phyloP scores from a whole-genome alignment of 1,140 invertebrate species.

The Tetranychus urticae region DNA sequence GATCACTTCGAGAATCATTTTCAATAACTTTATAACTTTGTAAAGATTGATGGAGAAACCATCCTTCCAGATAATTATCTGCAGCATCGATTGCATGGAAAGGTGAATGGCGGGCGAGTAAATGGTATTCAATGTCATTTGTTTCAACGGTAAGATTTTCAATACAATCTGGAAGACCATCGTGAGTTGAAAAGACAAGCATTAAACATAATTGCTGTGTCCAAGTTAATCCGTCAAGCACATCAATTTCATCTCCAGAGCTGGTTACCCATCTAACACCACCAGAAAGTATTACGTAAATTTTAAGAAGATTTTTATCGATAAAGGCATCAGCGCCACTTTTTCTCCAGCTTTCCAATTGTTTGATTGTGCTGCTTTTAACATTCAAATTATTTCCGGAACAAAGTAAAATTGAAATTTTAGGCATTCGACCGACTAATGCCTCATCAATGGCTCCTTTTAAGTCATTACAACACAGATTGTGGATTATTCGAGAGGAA shows the following conservation, averaged over 20 bases:
- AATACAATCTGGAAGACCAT: neutral
- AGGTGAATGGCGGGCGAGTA: constrained; percentile 3
- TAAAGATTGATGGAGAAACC: constrained; percentile 9
- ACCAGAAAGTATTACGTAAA: constrained; percentile 8
- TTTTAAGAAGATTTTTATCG: constrained; percentile 5
- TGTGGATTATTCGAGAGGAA: constrained; percentile 1
- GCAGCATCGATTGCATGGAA: neutral
- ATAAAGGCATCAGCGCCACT: constrained; percentile 5
- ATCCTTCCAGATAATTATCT: constrained; percentile 4
- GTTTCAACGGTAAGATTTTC: constrained; percentile 1
- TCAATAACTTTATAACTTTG: constrained; percentile 1
- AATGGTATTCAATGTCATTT: constrained; percentile 9
- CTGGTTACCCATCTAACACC: constrained; percentile 1
- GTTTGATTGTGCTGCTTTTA: constrained; percentile 1
- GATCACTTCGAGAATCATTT: neutral
- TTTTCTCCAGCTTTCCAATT: constrained; percentile 6
- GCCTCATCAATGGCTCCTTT: constrained; percentile 6
- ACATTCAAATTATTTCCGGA: constrained; percentile 1
- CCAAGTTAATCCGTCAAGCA: constrained; percentile 7
- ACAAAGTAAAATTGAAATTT: constrained; percentile 5
- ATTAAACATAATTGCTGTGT: constrained; percentile 9
- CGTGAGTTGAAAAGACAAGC: constrained; percentile 1
- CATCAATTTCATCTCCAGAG: neutral
- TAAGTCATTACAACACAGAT: constrained; percentile 7
- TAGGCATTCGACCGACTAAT: constrained; percentile 2